Base-by-base conservation (phyloP, 1,140 invertebrate species). In the Leptinotarsa lineolata region DNA sequence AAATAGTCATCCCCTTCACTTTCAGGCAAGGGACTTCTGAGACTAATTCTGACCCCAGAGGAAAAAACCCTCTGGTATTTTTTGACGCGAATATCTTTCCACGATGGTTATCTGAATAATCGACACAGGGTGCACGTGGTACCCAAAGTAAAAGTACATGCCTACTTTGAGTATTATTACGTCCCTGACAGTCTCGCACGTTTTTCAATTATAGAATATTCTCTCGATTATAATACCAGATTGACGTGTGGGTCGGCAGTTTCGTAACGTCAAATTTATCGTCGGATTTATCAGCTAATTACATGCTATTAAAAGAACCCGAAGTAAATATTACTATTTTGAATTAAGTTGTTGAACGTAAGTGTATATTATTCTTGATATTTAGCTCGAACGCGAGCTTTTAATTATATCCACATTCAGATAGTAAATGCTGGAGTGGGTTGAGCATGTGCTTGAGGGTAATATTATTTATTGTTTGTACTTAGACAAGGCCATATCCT, bases 351-450 rank as follows among this genome's bases (percentile, higher is more conserved):
- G 48, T 18, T 54, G 48, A 16, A n/a, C 48, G 48, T 54, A 54
- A 54, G 48, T 54, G n/a, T 54, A 54, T 54, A 54, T 54, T 54
- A 54, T 54, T 54, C n/a, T 54, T 54, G 48, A 54, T 54, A 54
- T 54, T 54, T 54, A 54, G 48, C 48, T 5, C 16, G 48, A 54
- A 54, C 6, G 48, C 16, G 12, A 16, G 15, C 48, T 16, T 54
- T 54, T 54, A 54, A 54, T 54, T 54, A 54, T 54, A 18, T 54
- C 16, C n/a, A 54, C n/a, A 54, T 54, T 54, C 15, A 54, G 48
- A 54, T n/a, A 4, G 2, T 54, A 3, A 54, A 54, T 54, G 48
- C 6, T 54, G n/a, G 16, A 54, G 48, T 54, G 16, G 48, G 48
- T 54, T 54, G 48, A 16, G n/a, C 48, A 5, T 54, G 48, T 54